phyloP scores from a whole-genome alignment of 2,113 vertebrate genomes.

The Nibea coibor region DNA sequence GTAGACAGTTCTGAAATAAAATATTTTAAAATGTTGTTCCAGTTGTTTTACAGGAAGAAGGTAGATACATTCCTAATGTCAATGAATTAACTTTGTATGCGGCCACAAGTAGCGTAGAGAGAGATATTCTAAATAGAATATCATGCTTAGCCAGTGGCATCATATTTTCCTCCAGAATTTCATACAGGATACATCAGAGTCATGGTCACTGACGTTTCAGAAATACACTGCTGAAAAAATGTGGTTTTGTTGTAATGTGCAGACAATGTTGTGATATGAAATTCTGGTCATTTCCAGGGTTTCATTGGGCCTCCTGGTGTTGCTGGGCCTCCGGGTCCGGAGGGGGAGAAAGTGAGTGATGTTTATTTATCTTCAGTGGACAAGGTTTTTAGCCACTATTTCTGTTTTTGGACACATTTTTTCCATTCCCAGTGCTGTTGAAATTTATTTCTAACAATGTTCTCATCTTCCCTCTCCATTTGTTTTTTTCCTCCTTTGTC shows the following conservation, averaged over 20 bases:
- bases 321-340: conserved; percentile 89
- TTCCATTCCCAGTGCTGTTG: not conserved
- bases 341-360: conserved; percentile 92
- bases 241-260: not conserved
- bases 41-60: not conserved
- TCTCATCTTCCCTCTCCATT: not conserved
- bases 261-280: not conserved
- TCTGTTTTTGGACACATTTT: not conserved
- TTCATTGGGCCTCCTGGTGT: conserved; percentile 95
- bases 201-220: not conserved
- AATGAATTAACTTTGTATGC: too few species aligned
- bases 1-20: not conserved
- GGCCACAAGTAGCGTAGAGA: not conserved
- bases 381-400: not conserved
- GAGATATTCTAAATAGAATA: not conserved
- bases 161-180: not conserved
- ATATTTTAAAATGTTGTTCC: not conserved
- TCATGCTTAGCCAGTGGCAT: not conserved
- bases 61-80: too few species aligned
- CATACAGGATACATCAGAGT: not conserved
- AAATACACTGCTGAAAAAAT: not conserved
- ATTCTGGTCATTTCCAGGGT: conserved; percentile 83
- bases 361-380: not conserved
- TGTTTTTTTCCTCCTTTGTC: not conserved
- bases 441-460: not conserved